Evolutionary conservation across 2,888 invertebrate genomes (phyloP).

Genomic region (Conistra vaccinii): DNA sequence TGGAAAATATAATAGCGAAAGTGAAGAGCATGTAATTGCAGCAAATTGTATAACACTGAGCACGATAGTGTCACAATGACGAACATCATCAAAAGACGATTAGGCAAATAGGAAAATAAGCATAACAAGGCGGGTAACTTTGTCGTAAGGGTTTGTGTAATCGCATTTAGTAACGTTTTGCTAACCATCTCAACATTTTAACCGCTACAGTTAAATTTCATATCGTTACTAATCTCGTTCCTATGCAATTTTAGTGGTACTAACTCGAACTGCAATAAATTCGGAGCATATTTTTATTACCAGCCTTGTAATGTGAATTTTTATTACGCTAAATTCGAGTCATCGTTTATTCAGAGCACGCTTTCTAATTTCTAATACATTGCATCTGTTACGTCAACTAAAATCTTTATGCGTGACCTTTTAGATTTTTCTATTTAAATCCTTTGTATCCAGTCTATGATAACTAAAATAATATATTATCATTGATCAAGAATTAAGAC

Average conservation of each 20-base stretch:
- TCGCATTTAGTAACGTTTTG: constrained; percentile 76
- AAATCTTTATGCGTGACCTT: constrained; percentile 32
- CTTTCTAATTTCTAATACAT: constrained; percentile 58
- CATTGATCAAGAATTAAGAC: constrained; percentile 47
- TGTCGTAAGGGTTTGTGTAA: constrained; percentile 78
- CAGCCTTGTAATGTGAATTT: constrained; percentile 31
- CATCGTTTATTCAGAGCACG: constrained; percentile 33
- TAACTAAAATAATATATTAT: constrained; percentile 31
- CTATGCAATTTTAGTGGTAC: constrained; percentile 53
- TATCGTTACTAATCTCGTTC: constrained; percentile 46
- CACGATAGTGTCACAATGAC: constrained; percentile 77
- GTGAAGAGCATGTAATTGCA: constrained; percentile 79
- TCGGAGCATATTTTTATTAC: constrained; percentile 35
- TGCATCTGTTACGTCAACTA: constrained; percentile 43
- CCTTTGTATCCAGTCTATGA: neutral
- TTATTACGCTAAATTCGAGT: constrained; percentile 39
- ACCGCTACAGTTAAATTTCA: constrained; percentile 48
- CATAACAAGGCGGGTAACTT: constrained; percentile 74
- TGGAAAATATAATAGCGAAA: constrained; percentile 77
- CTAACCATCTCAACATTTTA: constrained; percentile 69
- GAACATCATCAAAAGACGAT: constrained; percentile 83
- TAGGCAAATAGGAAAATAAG: constrained; percentile 80
- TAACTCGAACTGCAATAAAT: constrained; percentile 43
- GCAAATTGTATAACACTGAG: constrained; percentile 77
- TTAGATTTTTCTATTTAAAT: constrained; percentile 7